phyloP scores from a whole-genome alignment of 1,140 invertebrate species.

The Teleogryllus occipitalis region DNA sequence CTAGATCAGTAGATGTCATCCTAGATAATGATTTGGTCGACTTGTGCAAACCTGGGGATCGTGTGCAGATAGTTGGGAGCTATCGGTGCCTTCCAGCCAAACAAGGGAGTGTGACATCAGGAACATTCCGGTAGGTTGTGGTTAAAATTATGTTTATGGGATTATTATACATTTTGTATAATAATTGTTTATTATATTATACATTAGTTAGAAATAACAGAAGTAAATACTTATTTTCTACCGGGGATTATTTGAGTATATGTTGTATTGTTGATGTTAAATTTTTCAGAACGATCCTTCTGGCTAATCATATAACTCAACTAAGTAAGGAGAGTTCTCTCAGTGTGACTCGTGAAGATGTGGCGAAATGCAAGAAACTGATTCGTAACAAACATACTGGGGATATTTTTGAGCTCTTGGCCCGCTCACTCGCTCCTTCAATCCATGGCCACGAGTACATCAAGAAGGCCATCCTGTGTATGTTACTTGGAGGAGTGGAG shows the following conservation, averaged over 20 bases:
- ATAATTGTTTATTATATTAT: too few species aligned
- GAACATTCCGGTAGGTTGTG: conserved; percentile 82
- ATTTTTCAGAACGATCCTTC: conserved; percentile 72
- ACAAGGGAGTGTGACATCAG: conserved; percentile 85
- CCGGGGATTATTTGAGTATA: not conserved
- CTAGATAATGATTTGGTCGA: conserved; percentile 97
- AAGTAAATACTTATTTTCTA: too few species aligned
- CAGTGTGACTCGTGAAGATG: conserved; percentile 79
- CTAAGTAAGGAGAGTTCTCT: conserved; percentile 82
- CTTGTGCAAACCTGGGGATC: conserved; percentile 91
- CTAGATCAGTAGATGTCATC: conserved; percentile 88
- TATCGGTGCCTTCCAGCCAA: conserved; percentile 92
- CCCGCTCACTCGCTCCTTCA: conserved; percentile 91
- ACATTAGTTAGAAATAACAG: too few species aligned
- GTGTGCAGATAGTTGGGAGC: conserved; percentile 88
- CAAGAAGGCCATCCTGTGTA: conserved; percentile 93
- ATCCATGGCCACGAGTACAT: conserved; percentile 97
- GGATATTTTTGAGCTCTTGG: conserved; percentile 85
- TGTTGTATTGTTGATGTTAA: not conserved
- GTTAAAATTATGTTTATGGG: too few species aligned
- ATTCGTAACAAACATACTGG: conserved; percentile 54
- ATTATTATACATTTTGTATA: too few species aligned
- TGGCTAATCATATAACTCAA: conserved; percentile 87
- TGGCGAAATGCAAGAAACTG: conserved; percentile 82
- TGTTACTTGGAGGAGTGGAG: conserved; percentile 91